Evolutionary conservation across 2,888 invertebrate species (phyloP).

Genomic region (Caradrina kadenii): DNA sequence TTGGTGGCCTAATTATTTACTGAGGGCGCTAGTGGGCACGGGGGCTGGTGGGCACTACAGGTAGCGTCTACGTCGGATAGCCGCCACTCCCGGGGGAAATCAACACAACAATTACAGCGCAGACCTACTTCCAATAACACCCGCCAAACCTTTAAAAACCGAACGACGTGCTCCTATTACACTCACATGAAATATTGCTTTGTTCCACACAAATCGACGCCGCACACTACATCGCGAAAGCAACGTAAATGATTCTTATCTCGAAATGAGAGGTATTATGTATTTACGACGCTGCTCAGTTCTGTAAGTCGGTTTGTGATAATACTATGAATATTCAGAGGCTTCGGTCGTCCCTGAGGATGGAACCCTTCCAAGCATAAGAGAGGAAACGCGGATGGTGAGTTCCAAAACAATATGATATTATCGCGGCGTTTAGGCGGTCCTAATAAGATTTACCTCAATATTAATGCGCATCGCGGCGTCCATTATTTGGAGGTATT

Average conservation of each 20-base stretch:
- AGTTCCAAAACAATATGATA: slow-evolving; percentile 90
- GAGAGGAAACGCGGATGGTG: slow-evolving; percentile 88
- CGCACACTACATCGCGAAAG: slow-evolving; percentile 65
- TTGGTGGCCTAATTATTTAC: slow-evolving; percentile 70
- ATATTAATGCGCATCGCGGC: slow-evolving; percentile 89
- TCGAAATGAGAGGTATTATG: slow-evolving; percentile 79
- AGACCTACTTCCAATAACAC: slow-evolving; percentile 86
- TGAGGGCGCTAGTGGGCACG: slow-evolving; percentile 58
- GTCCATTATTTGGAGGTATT: slow-evolving; percentile 88
- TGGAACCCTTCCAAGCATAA: slow-evolving; percentile 88
- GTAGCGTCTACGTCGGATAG: slow-evolving; percentile 75
- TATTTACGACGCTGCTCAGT: slow-evolving; percentile 84
- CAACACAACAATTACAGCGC: slow-evolving; percentile 88
- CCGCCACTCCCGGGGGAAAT: slow-evolving; percentile 85
- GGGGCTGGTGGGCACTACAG: slow-evolving; percentile 66
- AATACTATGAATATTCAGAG: slow-evolving; percentile 89
- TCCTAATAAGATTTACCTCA: slow-evolving; percentile 90
- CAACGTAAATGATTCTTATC: slow-evolving; percentile 75
- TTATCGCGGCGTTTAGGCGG: slow-evolving; percentile 89
- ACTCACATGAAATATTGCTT: slow-evolving; percentile 61
- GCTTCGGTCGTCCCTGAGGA: slow-evolving; percentile 84
- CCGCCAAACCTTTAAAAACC: slow-evolving; percentile 81
- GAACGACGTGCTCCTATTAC: slow-evolving; percentile 70
- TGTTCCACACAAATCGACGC: slow-evolving; percentile 57
- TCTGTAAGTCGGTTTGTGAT: slow-evolving; percentile 86